Percentiles rank a stretch among this genome's conserved stretches.
phyloP scores from a whole-genome alignment of 2,888 invertebrate species.

The Unio pictorum region DNA sequence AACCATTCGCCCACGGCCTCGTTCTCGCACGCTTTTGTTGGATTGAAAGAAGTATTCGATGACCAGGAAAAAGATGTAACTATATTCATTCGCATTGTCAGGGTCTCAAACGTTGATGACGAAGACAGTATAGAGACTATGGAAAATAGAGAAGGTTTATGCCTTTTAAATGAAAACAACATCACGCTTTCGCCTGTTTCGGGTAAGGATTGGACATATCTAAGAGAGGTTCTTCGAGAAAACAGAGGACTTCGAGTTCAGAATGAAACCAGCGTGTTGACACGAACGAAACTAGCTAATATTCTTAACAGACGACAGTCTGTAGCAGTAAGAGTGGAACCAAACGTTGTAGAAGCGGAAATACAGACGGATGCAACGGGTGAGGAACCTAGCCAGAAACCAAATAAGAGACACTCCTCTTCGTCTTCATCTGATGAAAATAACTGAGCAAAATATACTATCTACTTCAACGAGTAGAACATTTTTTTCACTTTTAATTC shows the following conservation, averaged over 20 bases:
- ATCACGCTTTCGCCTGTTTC: constrained; percentile 15
- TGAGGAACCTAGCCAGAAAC: too few relatives aligned
- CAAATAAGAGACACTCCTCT: too few relatives aligned
- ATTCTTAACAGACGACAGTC: neutral
- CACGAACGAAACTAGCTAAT: constrained; percentile 1
- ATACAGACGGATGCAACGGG: too few relatives aligned
- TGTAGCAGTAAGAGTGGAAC: too few relatives aligned
- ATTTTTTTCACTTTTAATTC: too few relatives aligned
- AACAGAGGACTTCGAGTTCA: constrained; percentile 12
- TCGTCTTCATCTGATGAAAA: too few relatives aligned
- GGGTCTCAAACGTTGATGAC: constrained; percentile 9
- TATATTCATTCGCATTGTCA: constrained; percentile 16
- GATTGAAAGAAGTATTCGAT: constrained; percentile 12
- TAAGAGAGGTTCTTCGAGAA: constrained; percentile 17
- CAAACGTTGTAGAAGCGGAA: too few relatives aligned
- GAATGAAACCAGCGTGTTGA: constrained; percentile 5
- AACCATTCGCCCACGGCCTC: constrained; percentile 17
- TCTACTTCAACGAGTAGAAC: too few relatives aligned
- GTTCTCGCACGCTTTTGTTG: constrained; percentile 20
- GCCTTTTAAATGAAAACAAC: constrained; percentile 9
- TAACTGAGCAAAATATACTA: too few relatives aligned
- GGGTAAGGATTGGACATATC: constrained; percentile 22
- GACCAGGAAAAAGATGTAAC: constrained; percentile 13
- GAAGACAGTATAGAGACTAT: constrained; percentile 8
- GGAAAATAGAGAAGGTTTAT: constrained; percentile 17